These are phyloP conservation scores for Dendrophyllia cribrosa DNA, from an alignment of 64 coral and sea anemone species.

Conservation along the genomic window DNA sequence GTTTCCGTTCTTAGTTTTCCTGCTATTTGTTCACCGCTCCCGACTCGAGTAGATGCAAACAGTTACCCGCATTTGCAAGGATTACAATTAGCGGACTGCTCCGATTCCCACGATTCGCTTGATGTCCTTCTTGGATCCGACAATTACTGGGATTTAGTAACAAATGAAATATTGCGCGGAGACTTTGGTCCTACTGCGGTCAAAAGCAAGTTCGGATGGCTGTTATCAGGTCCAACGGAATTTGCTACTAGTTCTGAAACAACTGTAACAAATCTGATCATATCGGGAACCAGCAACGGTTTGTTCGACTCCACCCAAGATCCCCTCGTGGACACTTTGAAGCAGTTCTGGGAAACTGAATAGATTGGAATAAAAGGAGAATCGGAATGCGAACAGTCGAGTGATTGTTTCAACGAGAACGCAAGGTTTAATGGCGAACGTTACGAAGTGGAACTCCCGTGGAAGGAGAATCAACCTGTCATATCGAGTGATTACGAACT, in stretches of 20 bases:
- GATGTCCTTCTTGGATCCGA: conserved; percentile 57
- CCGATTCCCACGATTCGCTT: conserved; percentile 1
- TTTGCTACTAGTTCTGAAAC: neutral
- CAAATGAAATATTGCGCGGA: conserved; percentile 36
- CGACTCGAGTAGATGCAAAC: conserved; percentile 10
- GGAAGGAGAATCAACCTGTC: too few relatives aligned
- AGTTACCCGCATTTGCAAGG: conserved; percentile 55
- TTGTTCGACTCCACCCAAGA: too few relatives aligned
- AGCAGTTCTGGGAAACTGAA: too few relatives aligned
- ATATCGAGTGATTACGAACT: too few relatives aligned
- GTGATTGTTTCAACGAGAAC: too few relatives aligned
- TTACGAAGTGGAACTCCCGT: too few relatives aligned
- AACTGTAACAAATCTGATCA: conserved; percentile 40
- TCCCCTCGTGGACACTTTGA: too few relatives aligned
- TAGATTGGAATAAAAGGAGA: too few relatives aligned
- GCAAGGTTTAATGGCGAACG: too few relatives aligned
- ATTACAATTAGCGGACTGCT: conserved; percentile 50
- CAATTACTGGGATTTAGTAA: conserved; percentile 46
- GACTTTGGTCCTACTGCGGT: conserved; percentile 44
- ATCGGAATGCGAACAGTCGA: too few relatives aligned
- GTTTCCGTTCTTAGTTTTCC: conserved; percentile 44
- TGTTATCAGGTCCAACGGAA: conserved; percentile 60
- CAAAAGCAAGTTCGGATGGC: conserved; percentile 64
- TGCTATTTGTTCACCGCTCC: conserved; percentile 39
- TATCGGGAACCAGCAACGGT: too few relatives aligned